Conservation (phyloP, 2,797 vertebrate genomes). For the Muscicapa striata region DNA sequence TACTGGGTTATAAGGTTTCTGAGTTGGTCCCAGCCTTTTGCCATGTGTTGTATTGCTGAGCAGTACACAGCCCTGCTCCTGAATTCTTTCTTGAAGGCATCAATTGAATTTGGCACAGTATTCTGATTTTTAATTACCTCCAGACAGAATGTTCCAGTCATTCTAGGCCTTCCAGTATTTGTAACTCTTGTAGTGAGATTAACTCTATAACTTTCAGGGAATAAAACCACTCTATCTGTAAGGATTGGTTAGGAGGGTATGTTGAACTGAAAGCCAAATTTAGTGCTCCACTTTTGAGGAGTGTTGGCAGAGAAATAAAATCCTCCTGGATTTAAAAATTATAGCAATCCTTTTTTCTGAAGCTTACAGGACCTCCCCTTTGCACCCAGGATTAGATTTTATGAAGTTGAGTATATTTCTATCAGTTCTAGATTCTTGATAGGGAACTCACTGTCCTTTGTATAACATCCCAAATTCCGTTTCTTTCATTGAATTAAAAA, state of each 20-base stretch:
- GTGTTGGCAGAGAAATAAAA: conserved; percentile 6
- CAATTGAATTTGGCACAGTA: neutral
- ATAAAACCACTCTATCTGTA: neutral
- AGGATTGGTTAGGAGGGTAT: neutral
- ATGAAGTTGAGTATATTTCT: neutral
- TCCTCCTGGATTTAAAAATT: neutral
- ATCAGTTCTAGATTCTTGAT: neutral
- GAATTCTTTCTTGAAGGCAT: neutral
- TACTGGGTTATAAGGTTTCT: neutral
- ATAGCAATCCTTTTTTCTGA: neutral
- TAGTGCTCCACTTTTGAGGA: neutral
- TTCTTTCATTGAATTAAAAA: neutral
- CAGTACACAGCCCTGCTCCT: neutral
- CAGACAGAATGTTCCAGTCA: neutral
- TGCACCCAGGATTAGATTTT: neutral
- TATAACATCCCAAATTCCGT: neutral
- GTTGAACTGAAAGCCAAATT: neutral
- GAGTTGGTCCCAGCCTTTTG: neutral
- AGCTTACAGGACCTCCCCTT: neutral
- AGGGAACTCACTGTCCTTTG: neutral
- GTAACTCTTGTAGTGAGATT: neutral
- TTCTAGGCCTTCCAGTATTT: neutral
- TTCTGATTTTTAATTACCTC: neutral
- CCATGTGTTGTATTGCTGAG: neutral
- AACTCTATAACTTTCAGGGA: neutral